Base-by-base conservation (phyloP, 2,113 vertebrate species). In the Synchiropus splendidus region DNA sequence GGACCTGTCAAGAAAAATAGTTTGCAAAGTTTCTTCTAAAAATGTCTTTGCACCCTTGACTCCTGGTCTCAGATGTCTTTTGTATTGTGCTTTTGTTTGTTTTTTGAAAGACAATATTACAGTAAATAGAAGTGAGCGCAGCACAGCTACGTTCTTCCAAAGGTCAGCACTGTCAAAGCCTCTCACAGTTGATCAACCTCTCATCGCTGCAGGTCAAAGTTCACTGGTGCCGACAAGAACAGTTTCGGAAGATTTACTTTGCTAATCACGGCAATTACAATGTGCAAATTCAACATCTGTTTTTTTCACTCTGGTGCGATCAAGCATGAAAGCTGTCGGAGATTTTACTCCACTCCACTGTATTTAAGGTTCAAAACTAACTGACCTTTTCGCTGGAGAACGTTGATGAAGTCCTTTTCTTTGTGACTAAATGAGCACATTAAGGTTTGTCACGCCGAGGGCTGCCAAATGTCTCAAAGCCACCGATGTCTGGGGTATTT, bases 401-500 rank as follows among this genome's bases (percentile, higher is more conserved):
- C 13, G 21, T 27, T 27, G 21, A 27, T 27, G 52, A 54, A 52
- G 52, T 45, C 54, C 36, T 53, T 12, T 45, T 33, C 18, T 32
- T 56, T 63, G 58, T 36, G 40, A 36, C 41, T 15, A 5, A 16
- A 57, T 38, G 16, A 51, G 40, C 41, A 37, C 18, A 33, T 62
- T 39, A 32, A 40, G 35, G 45, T 42, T 36, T 38, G 37, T 48
- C 40, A 31, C 39, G 36, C 35, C 61, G 3, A 43, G 52, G 39
- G 33, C 48, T 27, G 32, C 51, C 5, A 27, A 21, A 53, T 51
- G 52, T 64, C 51, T 42, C 21, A 56, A 70, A 16, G 30, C 47
- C 30, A 52, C 40, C 16, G 41, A 41, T 55, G 54, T 61, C 44
- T 47, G n/a, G 37, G 50, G 36, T 52, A 57, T 70, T 75, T 73